Conservation (phyloP, 92 coral and sea anemone species). For the Phenganax stokvisi region DNA sequence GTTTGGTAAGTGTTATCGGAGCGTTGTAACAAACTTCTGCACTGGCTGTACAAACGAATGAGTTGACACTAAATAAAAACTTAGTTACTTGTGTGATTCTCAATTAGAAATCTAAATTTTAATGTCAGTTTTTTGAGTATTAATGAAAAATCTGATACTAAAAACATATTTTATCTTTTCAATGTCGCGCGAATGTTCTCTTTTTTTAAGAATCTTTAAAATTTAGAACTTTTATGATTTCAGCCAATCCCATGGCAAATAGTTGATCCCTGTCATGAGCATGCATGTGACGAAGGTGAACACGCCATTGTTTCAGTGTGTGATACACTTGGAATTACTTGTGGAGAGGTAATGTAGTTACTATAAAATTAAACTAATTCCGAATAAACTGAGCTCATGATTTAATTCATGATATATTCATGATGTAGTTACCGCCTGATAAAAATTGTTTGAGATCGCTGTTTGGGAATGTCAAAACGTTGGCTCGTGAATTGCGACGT, state of each 20-base stretch:
- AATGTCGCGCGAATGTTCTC: too few relatives aligned
- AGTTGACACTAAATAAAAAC: neutral
- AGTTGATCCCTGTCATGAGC: slow-evolving; percentile 28
- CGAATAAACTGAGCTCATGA: too few relatives aligned
- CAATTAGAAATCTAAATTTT: too few relatives aligned
- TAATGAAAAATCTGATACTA: neutral
- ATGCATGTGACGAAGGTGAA: slow-evolving; percentile 11
- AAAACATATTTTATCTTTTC: neutral
- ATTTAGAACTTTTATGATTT: neutral
- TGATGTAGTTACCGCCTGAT: too few relatives aligned
- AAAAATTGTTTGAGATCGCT: too few relatives aligned
- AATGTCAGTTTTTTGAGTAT: neutral
- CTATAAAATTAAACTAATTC: too few relatives aligned
- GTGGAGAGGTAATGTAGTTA: slow-evolving; percentile 13
- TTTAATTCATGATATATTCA: too few relatives aligned
- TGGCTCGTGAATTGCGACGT: too few relatives aligned
- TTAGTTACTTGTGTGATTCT: neutral
- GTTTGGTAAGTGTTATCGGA: slow-evolving; percentile 9
- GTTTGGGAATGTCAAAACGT: too few relatives aligned
- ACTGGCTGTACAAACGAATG: neutral
- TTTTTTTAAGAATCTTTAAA: neutral
- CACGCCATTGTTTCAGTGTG: neutral
- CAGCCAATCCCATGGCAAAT: slow-evolving; percentile 28
- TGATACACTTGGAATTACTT: slow-evolving; percentile 10
- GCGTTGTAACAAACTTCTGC: neutral